Base-by-base conservation (phyloP, 2,888 invertebrate genomes). In the Gortyna flavago region DNA sequence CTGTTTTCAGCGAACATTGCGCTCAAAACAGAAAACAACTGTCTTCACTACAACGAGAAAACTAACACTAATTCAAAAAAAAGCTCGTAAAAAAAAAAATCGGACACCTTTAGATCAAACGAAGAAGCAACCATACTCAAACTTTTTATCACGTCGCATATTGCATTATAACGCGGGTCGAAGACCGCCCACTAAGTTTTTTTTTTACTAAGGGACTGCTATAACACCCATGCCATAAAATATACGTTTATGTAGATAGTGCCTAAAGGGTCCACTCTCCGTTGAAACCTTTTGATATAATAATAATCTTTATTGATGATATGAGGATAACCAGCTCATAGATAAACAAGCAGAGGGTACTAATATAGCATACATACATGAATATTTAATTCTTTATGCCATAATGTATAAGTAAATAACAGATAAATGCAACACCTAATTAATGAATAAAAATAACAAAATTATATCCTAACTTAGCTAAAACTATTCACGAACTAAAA, bases 201-300 rank as follows among this genome's bases (percentile, higher is more conserved):
- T 83, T 83, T 83, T 44, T 79, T 74, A 79, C 44, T 21, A 73
- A 71, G 8, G 81, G 70, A 32, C 70, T 66, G 18, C 65, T 25
- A 57, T 78, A 74, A 69, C 41, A 68, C 18, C 35, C 35, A 25
- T 32, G 41, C 38, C 64, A 72, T 81, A 70, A 83, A 83, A 78
- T 70, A 51, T 70, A 62, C 38, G 41, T 82, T 82, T 82, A 70
- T 57, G 61, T 59, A 67, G 41, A 78, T 41, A 51, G 25, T 21
- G 64, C 29, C 29, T 59, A 21, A 67, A 81, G 70, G 61, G 54
- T 67, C 38, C 29, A 48, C 18, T 48, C n/a, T 61, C 5, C 41
- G 80, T 80, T 67, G 61, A 62, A 80, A 57, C 21, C 57, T 57
- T 81, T 71, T 77, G 61, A 48, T n/a, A n/a, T n/a, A n/a, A n/a